A percentile compares a stretch with the other conserved stretches of the same genome.
Conservation (phyloP, 2,888 invertebrate species). For the Disparrhopalites patrizii region DNA sequence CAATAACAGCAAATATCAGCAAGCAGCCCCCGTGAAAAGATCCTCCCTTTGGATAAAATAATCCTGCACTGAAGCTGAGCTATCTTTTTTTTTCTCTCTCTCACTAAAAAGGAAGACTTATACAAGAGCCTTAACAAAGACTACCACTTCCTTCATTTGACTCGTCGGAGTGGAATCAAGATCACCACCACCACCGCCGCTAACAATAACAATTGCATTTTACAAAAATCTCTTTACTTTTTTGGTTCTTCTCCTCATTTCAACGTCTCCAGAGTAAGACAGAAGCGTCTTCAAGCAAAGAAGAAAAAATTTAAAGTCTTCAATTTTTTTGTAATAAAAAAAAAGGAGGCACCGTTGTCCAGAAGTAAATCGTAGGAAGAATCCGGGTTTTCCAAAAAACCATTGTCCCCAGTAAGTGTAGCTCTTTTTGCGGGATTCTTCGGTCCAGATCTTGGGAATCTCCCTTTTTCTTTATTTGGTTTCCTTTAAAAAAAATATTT, state of each 20-base stretch:
- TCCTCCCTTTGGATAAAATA: conserved; percentile 28
- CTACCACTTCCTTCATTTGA: conserved; percentile 37
- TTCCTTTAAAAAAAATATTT: no score
- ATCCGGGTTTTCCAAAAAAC: conserved; percentile 25
- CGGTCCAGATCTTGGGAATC: conserved; percentile 15
- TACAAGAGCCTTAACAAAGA: conserved; percentile 31
- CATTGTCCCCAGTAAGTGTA: conserved; percentile 24
- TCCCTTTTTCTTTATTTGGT: no score
- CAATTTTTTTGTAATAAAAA: no score
- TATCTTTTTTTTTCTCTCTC: neutral
- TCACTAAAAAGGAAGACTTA: conserved; percentile 24
- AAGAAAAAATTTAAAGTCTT: no score
- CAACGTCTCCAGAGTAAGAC: no score
- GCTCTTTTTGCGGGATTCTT: conserved; percentile 11
- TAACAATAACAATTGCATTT: no score
- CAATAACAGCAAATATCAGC: conserved; percentile 8
- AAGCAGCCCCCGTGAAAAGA: conserved; percentile 22
- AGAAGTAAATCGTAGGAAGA: no score
- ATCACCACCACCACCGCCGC: conserved; percentile 26
- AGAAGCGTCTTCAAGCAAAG: no score
- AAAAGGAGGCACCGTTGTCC: no score
- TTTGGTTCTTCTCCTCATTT: no score
- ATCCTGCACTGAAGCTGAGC: conserved; percentile 21
- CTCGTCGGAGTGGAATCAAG: conserved; percentile 32
- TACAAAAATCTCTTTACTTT: no score